Percentiles rank a stretch among this genome's conserved stretches.
Evolutionary conservation across 2,797 vertebrate genomes (phyloP).

Genomic region (Artibeus lituratus): DNA sequence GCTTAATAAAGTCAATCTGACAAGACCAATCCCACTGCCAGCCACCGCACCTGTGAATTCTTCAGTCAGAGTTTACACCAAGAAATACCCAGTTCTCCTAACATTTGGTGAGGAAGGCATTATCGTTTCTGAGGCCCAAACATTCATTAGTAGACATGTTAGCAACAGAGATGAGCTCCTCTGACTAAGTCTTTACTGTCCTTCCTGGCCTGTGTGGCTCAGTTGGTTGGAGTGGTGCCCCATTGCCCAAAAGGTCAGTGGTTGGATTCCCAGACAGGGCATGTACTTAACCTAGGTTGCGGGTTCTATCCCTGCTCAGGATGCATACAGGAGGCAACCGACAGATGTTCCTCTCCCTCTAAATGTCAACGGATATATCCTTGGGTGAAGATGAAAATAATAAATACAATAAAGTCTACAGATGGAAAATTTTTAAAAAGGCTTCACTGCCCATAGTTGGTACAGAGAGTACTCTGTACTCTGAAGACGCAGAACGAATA

Average conservation of each 20-base stretch:
- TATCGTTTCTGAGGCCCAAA: not conserved
- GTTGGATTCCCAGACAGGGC: not conserved
- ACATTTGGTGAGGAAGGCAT: rapidly evolving
- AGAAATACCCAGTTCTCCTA: not conserved
- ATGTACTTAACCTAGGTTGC: not conserved
- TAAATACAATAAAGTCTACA: too few species aligned
- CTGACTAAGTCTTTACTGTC: not conserved
- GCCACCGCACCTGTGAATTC: not conserved
- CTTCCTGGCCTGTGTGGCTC: not conserved
- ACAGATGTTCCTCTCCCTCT: not conserved
- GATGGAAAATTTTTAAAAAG: too few species aligned
- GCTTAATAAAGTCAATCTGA: not conserved
- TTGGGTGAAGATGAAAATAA: too few species aligned
- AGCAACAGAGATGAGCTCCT: not conserved
- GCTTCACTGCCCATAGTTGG: not conserved
- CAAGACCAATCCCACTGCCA: not conserved
- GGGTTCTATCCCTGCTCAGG: not conserved
- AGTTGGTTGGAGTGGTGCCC: not conserved
- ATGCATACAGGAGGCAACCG: not conserved
- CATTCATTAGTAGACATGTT: not conserved
- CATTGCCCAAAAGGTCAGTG: not conserved
- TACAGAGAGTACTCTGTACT: not conserved
- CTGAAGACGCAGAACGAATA: not conserved
- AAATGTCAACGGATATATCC: too few species aligned
- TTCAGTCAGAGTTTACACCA: not conserved